A percentile compares a stretch with the other conserved stretches of the same genome.
phyloP scores from a whole-genome alignment of 2,888 invertebrate species.

The Panzeria rudis region DNA sequence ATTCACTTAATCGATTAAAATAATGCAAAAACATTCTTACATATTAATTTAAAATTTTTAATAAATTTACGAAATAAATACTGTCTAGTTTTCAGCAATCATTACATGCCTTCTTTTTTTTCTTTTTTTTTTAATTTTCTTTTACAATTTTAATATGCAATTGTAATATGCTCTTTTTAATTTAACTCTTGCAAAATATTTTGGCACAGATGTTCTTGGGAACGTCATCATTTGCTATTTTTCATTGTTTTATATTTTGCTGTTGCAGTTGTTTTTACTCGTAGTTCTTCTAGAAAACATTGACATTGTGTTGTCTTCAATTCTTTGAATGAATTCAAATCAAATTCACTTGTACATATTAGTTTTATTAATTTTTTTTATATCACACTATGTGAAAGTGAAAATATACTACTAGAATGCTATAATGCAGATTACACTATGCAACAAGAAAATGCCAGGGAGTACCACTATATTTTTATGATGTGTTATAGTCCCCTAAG shows the following conservation, averaged over 20 bases:
- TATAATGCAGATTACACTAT: too few relatives aligned
- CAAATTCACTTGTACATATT: constrained; percentile 12
- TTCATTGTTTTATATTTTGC: constrained; percentile 16
- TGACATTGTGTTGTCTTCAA: constrained; percentile 49
- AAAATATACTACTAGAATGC: background rate
- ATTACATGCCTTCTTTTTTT: background rate
- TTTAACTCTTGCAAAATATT: constrained; percentile 23
- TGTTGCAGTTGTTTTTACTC: constrained; percentile 12
- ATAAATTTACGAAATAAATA: constrained; percentile 24
- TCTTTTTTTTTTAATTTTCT: constrained; percentile 3
- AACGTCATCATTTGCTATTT: constrained; percentile 42
- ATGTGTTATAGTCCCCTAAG: too few relatives aligned
- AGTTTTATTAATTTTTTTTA: background rate
- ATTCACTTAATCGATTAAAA: constrained; percentile 17
- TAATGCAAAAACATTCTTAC: background rate
- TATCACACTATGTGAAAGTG: background rate
- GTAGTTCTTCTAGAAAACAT: constrained; percentile 36
- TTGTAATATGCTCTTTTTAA: background rate
- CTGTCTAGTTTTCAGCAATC: background rate
- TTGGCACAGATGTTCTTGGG: constrained; percentile 46
- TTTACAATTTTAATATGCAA: background rate
- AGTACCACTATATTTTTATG: too few relatives aligned
- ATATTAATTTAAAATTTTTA: background rate
- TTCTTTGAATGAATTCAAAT: constrained; percentile 32
- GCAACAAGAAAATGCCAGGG: too few relatives aligned